Evolutionary conservation across 2,888 invertebrate species (phyloP), one percentile per base, ranked within the genome.

Genomic region (Lydus trimaculatus): DNA sequence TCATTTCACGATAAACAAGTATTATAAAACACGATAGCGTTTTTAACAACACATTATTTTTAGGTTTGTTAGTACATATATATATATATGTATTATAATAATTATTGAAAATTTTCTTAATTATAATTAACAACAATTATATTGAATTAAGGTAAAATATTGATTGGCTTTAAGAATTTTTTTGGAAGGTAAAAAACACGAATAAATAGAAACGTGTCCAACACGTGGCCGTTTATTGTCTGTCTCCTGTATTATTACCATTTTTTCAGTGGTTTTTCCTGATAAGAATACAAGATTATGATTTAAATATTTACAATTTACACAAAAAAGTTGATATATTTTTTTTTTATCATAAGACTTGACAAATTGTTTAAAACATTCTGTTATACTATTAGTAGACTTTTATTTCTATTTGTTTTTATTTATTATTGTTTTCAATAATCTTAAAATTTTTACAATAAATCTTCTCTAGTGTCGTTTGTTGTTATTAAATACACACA

Each of bases 21-120:
- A 71, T 71, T 67, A 67, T 71, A 71, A 67, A 67, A 71, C 61
- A 67, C 63, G 71, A 71, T 71, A 67, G 71, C 65, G 71, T 71
- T 71, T 71, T 71, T 71, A 71, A 71, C 71, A 71, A 71, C 71
- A 71, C 67, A 67, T 65, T 71, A 71, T 71, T 71, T 71, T 71
- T 70, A 67, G 70, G 66, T 31, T 63, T 56, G 58, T 63, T 61
- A 61, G 64, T 64, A 52, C 9, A 20, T 43, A 17, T 8, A 48
- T 48, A 48, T 36, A 36, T 36, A 7, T 20, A 17, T 48, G 20
- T 17, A 48, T 20, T 20, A 7, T 8, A 48, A n/a, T n/a, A n/a
- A n/a, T n/a, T n/a, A n/a, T n/a, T n/a, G n/a, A n/a, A n/a, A n/a
- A n/a, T n/a, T n/a, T n/a, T 20, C 8, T n/a, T 7, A 5, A 43